Conservation (phyloP, 1,140 invertebrate species). For the Drusus annulatus region DNA sequence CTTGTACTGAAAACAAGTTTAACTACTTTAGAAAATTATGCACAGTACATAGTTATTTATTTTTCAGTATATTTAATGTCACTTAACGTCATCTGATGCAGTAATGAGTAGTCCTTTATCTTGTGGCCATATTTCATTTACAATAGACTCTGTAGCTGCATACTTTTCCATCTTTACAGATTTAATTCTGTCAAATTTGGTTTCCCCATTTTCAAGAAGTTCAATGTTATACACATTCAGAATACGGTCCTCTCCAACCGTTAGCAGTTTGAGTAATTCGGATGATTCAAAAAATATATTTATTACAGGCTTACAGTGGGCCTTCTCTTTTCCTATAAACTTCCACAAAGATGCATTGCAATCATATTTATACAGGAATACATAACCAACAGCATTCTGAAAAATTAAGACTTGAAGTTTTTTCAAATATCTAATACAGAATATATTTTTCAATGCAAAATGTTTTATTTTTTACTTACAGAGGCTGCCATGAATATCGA, state of each 20-base stretch:
- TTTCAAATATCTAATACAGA: neutral
- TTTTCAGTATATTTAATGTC: slow-evolving; percentile 35
- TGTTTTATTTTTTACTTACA: slow-evolving; percentile 63
- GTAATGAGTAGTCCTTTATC: slow-evolving; percentile 63
- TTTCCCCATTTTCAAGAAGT: slow-evolving; percentile 66
- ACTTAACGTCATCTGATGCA: slow-evolving; percentile 70
- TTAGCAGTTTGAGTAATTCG: slow-evolving; percentile 69
- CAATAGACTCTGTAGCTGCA: slow-evolving; percentile 74
- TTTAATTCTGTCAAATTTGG: slow-evolving; percentile 64
- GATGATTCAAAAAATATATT: slow-evolving; percentile 70
- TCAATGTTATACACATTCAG: slow-evolving; percentile 81
- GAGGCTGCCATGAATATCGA: slow-evolving; percentile 71
- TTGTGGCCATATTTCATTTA: slow-evolving; percentile 57
- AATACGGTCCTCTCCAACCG: slow-evolving; percentile 74
- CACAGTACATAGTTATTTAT: too few relatives aligned
- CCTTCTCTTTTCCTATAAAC: slow-evolving; percentile 73
- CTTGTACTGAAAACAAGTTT: slow-evolving; percentile 73
- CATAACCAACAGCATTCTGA: slow-evolving; percentile 70
- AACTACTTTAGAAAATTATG: too few relatives aligned
- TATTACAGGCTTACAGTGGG: slow-evolving; percentile 72
- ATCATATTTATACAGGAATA: slow-evolving; percentile 71
- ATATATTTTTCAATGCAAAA: too few relatives aligned
- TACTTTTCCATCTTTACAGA: slow-evolving; percentile 74
- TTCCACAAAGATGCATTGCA: slow-evolving; percentile 65
- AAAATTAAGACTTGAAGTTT: neutral